These are phyloP conservation scores for Neodontobutis hainanensis DNA, from an alignment of 2,113 vertebrate species.

Conservation along the genomic window DNA sequence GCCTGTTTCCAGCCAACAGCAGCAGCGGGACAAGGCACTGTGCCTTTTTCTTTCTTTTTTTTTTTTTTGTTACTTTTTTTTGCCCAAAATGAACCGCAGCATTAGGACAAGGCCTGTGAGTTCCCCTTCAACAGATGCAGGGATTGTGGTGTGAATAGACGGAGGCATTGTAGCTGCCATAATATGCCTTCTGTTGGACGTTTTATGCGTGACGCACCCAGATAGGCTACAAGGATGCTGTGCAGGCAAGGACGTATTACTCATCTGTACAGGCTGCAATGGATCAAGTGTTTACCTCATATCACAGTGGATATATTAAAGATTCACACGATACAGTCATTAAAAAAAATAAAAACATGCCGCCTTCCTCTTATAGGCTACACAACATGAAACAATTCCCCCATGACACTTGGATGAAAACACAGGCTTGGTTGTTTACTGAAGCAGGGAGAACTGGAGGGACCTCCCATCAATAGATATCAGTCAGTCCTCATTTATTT, in stretches of 20 bases:
- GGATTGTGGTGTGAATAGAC: conserved; percentile 55
- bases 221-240: conserved; percentile 34
- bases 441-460: conserved; percentile 26
- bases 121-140: conserved; percentile 55
- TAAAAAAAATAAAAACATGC: not conserved
- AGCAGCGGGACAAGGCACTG: conserved; percentile 9
- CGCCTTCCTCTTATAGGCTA: not conserved
- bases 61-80: conserved; percentile 3
- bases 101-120: conserved; percentile 34
- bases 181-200: conserved; percentile 58
- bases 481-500: conserved; percentile 30
- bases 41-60: not conserved
- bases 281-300: conserved; percentile 10
- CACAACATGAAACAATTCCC: not conserved
- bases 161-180: conserved; percentile 60
- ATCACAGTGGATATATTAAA: not conserved
- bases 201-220: conserved; percentile 51
- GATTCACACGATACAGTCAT: not conserved
- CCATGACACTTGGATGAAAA: conserved; percentile 2
- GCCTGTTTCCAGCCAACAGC: conserved; percentile 48
- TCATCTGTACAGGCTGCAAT: conserved; percentile 16
- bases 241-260: conserved; percentile 14
- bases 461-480: conserved; percentile 37
- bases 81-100: conserved; percentile 26
- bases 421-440: conserved; percentile 24